Evolutionary conservation across 2,888 invertebrate genomes (phyloP), one percentile per base, ranked within the genome.

Genomic region (Diadegma fenestrale): DNA sequence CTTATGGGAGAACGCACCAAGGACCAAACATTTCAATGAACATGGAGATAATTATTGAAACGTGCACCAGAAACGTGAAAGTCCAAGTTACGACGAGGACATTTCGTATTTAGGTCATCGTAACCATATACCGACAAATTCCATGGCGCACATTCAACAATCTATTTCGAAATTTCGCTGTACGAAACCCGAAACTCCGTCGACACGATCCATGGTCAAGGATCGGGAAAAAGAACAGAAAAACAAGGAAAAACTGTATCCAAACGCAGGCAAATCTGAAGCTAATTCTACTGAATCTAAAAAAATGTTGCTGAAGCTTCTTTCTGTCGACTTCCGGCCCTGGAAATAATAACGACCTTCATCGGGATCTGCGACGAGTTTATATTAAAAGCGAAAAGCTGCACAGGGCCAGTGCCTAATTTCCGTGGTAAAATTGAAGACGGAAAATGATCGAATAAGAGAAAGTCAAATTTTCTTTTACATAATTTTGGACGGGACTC

Each of bases 101-200:
- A 58, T 85, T 85, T 77, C 72, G 48, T 66, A 82, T 85, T 85
- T 80, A 82, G 80, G 75, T 85, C 71, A 71, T 30, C 41, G 79
- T 66, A 80, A 58, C 75, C 78, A 26, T 68, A 37, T 37, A 54
- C 72, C 33, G 82, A 61, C 64, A 43, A 77, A 72, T 76, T 63
- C 66, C 48, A 66, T 80, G 72, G 78, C n/a, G n/a, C n/a, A n/a
- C n/a, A n/a, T n/a, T n/a, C n/a, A n/a, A n/a, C n/a, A n/a, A n/a
- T n/a, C n/a, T n/a, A n/a, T n/a, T n/a, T n/a, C 0, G 8, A 51
- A 19, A 17, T 51, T 2, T n/a, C 19, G 51, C 51, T n/a, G n/a
- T n/a, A 51, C 7, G 51, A 51, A 6, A 17, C 8, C 7, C 0
- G 37, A 4, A 48, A 5, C 3, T 48, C n/a, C n/a, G 6, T 48